Evolutionary conservation across 1,140 invertebrate genomes (phyloP), one percentile per base, ranked within the genome.

Genomic region (Procambarus clarkii): DNA sequence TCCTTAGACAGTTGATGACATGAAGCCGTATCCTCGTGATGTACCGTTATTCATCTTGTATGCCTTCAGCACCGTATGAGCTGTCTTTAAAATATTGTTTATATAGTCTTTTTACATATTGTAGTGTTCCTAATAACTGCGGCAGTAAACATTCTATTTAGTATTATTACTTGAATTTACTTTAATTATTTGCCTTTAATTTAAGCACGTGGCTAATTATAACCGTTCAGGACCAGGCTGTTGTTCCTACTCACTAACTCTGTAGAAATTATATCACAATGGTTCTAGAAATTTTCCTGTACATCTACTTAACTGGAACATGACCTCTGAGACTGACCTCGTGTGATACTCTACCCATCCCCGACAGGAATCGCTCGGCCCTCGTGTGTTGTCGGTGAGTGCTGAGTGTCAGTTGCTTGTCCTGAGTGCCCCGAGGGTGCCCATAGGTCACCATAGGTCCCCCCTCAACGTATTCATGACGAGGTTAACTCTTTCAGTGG

Each of bases 361-460:
- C 84, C 84, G 84, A 21, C 84, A 86, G 84, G 84, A 86, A 50
- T 86, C 84, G 69, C 84, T 86, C 84, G 71, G 84, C 71, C 84
- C 84, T 86, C 84, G 84, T 46, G 84, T 86, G 74, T 54, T 86
- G 69, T 86, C 84, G 84, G 84, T 86, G 84, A 86, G 84, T 86
- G 18, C 18, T 86, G 74, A 69, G 69, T 76, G 34, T 18, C 46
- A 24, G n/a, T 58, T 48, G 84, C 24, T 46, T 21, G 45, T 86
- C 84, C 50, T 48, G 46, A 48, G 80, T 64, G 18, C 11, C 18
- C 13, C 21, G 60, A 64, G 3, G 60, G 21, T 21, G 60, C 21
- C 60, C 60, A 11, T 18, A 18, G 13, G 21, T 21, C 60, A 18
- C 18, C 13, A 64, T 21, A 2, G 18, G 18, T 5, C 4, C 8